Percentiles rank a stretch among this genome's conserved stretches.
Conservation (phyloP, 2,888 invertebrate genomes). For the Eilema griseolum region DNA sequence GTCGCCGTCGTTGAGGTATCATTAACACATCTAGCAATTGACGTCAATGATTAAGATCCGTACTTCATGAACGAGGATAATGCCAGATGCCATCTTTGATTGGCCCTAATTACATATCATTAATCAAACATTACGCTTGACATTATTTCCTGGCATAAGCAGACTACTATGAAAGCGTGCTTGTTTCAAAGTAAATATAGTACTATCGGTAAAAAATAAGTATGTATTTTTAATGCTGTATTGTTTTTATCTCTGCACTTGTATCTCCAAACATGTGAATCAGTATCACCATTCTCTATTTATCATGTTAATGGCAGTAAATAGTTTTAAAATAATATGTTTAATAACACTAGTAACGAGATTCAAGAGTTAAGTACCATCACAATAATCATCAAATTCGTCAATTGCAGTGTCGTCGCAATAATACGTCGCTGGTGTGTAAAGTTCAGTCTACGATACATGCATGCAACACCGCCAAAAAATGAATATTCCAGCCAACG, state of each 20-base stretch:
- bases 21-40: slow-evolving; percentile 21
- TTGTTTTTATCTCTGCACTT: neutral
- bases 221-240: neutral
- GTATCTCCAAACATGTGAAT: neutral
- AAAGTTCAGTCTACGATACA: neutral
- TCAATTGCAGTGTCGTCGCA: neutral
- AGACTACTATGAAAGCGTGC: slow-evolving; percentile 17
- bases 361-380: neutral
- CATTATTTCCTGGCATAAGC: slow-evolving; percentile 30
- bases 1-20: slow-evolving; percentile 7
- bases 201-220: slow-evolving; percentile 7
- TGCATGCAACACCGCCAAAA: too few relatives aligned
- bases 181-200: slow-evolving; percentile 5
- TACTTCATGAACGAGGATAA: slow-evolving; percentile 27
- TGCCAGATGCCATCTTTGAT: slow-evolving; percentile 24
- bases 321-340: neutral
- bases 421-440: neutral
- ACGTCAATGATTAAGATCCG: slow-evolving; percentile 27
- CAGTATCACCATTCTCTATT: neutral
- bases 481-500: too few relatives aligned
- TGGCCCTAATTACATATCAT: slow-evolving; percentile 41
- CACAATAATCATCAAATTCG: neutral
- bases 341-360: neutral
- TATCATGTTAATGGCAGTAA: neutral
- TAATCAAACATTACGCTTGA: slow-evolving; percentile 38